Evolutionary conservation across 2,797 vertebrate species (phyloP).

Genomic region (Pogonophryne albipinna): DNA sequence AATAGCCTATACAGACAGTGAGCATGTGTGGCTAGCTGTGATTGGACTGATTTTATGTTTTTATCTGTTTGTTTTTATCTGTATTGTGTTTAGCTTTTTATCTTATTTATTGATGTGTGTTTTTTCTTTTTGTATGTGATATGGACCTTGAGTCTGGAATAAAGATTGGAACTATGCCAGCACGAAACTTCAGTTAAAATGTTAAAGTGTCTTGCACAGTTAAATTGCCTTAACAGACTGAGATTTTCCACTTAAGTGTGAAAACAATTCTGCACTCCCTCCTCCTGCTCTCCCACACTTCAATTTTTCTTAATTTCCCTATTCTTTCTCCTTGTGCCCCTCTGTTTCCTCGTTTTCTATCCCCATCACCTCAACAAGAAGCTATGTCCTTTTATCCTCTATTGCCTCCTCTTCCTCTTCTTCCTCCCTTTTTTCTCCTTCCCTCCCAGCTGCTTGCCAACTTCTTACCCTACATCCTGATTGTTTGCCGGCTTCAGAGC

Average conservation of each 20-base stretch:
- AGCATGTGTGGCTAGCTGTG: too few species aligned
- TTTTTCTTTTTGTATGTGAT: too few species aligned
- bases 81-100: too few species aligned
- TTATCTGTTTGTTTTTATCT: too few species aligned
- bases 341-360: background rate
- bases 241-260: constrained; percentile 6
- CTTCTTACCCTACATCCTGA: constrained; percentile 46
- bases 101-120: too few species aligned
- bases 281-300: background rate
- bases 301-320: background rate
- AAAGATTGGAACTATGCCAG: background rate
- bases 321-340: background rate
- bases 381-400: background rate
- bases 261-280: constrained; percentile 20
- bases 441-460: constrained; percentile 38
- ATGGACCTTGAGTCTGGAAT: too few species aligned
- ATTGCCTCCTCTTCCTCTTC: background rate
- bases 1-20: too few species aligned
- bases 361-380: constrained; percentile 5
- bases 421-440: constrained; percentile 4
- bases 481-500: constrained; percentile 53
- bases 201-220: constrained; percentile 17
- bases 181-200: background rate
- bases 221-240: constrained; percentile 18
- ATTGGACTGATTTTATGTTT: too few species aligned